Evolutionary conservation across 2,888 invertebrate genomes (phyloP), one percentile per base, ranked within the genome.

Genomic region (Andrena marginata): DNA sequence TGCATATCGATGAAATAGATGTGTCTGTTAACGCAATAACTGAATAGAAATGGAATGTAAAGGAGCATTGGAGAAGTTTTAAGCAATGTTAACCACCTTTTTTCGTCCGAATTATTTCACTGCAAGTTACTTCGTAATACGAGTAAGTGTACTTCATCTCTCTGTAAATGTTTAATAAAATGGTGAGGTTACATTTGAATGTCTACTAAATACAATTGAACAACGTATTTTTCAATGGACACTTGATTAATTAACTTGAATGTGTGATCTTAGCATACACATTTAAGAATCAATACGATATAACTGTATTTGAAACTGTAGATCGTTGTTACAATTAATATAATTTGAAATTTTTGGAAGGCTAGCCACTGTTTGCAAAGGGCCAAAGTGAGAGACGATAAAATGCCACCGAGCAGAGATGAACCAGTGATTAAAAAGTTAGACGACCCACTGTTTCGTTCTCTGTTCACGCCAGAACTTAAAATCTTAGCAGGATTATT

Each of bases 381-480:
- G 68, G 23, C 80, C 10, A 88, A 59, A 59, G 88, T 87, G 83
- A 76, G 67, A 2, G 64, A 85, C n/a, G 87, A 90, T 63, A 7
- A 31, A 5, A 68, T 93, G 67, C 94, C 94, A 69, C 92, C 92
- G 78, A 91, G 92, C n/a, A 94, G 96, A 80, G 95, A 95, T 77
- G 94, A 97, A 92, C 97, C 98, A 1, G 94, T 96, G 5, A 96
- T 97, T 16, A 95, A 95, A 90, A 97, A 96, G 92, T 94, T 98
- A 29, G 96, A 97, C 80, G 95, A 96, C 7, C 96, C 96, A 2
- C 96, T 97, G 92, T 98, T 98, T 90, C 95, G 96, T 83, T 96
- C 96, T 54, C 95, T 99, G 73, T 97, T 99, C 89, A 97, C 97
- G 0, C 96, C 97, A 8, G 98, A 99, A 94, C 95, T 99, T 67